Evolutionary conservation across 2,113 vertebrate species (phyloP), one percentile per base, ranked within the genome.

Genomic region (Columba livia): DNA sequence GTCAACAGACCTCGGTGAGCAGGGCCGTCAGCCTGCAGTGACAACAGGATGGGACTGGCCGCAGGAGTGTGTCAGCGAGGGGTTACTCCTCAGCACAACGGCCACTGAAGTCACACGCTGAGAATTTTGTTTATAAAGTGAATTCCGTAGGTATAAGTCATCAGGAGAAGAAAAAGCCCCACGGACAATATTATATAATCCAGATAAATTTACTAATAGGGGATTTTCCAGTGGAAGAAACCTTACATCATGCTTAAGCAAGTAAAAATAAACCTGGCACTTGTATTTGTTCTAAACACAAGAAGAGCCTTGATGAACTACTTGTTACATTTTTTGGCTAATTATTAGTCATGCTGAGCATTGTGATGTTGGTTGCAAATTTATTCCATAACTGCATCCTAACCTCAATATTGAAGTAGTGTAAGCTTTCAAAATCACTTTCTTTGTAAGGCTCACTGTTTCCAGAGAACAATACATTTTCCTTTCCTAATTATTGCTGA

Each of bases 181-280:
- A 85, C 40, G 44, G 85, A 79, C 80, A 69, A 34, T 92, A 73
- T 96, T 91, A 97, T 84, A 83, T 92, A 95, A 88, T 93, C 78
- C 54, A 91, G 70, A 86, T 80, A 97, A 96, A 85, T 90, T 86
- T 75, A 84, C 81, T 96, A 97, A 83, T 69, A 93, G 93, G 89
- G 91, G 96, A 92, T 96, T 97, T 97, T 97, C 96, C 94, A 95
- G n/a, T 94, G 93, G 93, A 96, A 92, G 88, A 96, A 97, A 94
- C 83, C 92, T 97, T 91, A 96, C 87, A 87, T 97, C 95, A 97
- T 96, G 54, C 71, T 92, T 79, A 65, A 89, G 89, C 58, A 88
- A 97, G 71, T 86, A 70, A 95, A 94, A 97, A 97, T 96, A 97
- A 83, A 96, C 62, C 89, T 97, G 94, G 90, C 93, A 89, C 84